Conservation (phyloP, 1,140 invertebrate species). For the Anastatus disparis region DNA sequence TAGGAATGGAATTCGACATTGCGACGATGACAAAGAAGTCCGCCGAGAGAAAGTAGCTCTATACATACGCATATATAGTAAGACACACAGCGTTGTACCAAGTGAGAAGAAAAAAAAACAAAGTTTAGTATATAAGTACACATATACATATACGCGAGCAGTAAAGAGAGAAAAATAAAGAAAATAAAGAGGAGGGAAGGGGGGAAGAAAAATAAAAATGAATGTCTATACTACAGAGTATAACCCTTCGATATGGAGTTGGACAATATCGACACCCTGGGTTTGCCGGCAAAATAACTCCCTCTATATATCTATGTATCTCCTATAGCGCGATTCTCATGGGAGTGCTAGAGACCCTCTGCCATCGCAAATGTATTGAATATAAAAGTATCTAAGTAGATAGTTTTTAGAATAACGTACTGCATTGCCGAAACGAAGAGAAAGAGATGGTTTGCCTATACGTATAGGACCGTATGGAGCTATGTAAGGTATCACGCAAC, state of each 20-base stretch:
- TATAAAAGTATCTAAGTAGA: slow-evolving; percentile 65
- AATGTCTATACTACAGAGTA: background rate
- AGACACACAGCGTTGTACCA: too few species aligned
- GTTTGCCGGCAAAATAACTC: too few species aligned
- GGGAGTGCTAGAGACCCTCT: slow-evolving; percentile 58
- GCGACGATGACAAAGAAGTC: slow-evolving; percentile 28
- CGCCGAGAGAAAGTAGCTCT: background rate
- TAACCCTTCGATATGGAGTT: slow-evolving; percentile 57
- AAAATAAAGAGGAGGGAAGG: background rate
- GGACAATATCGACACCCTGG: too few species aligned
- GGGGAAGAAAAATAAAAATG: background rate
- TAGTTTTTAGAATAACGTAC: slow-evolving; percentile 59
- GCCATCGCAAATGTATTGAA: slow-evolving; percentile 62
- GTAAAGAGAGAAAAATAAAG: background rate
- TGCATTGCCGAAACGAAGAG: slow-evolving; percentile 14
- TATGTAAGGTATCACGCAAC: too few species aligned
- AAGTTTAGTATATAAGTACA: too few species aligned
- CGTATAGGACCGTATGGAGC: background rate
- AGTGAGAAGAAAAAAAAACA: too few species aligned
- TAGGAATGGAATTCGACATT: background rate
- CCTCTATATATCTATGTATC: too few species aligned
- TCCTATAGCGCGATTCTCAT: slow-evolving; percentile 46
- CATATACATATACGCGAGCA: too few species aligned
- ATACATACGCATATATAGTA: too few species aligned
- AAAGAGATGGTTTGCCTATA: too few species aligned